Percentiles rank a stretch among this genome's conserved stretches.
Evolutionary conservation across 2,888 invertebrate genomes (phyloP).

Genomic region (Odiellus spinosus): DNA sequence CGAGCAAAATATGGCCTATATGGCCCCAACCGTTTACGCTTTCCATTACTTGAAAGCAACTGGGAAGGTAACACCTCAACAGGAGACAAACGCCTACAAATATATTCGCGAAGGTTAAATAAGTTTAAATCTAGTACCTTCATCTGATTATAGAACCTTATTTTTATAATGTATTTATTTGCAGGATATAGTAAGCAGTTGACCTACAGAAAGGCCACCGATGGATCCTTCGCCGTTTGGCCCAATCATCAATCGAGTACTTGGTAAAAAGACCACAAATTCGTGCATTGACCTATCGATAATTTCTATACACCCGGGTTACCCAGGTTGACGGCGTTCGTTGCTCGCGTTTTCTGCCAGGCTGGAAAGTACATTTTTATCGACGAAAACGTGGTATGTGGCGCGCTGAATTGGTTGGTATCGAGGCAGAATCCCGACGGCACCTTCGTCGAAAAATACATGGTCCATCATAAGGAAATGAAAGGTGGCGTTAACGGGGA

Average conservation of each 20-base stretch:
- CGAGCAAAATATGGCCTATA: conserved; percentile 20
- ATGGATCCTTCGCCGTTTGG: conserved; percentile 19
- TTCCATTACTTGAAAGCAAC: conserved; percentile 16
- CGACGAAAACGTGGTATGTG: conserved; percentile 17
- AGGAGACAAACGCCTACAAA: conserved; percentile 13
- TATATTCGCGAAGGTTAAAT: conserved; percentile 14
- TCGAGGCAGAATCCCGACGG: conserved; percentile 17
- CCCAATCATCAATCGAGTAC: conserved; percentile 11
- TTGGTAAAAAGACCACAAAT: conserved; percentile 16
- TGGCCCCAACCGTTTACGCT: conserved; percentile 20
- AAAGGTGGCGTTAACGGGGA: conserved; percentile 16
- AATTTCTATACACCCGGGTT: not conserved
- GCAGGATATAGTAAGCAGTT: conserved; percentile 16
- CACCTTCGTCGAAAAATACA: conserved; percentile 15
- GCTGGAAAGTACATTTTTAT: conserved; percentile 12
- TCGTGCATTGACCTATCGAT: not conserved
- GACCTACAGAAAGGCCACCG: conserved; percentile 15
- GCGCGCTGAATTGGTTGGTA: conserved; percentile 17
- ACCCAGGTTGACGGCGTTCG: conserved; percentile 21
- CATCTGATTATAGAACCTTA: not conserved
- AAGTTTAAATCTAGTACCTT: not conserved
- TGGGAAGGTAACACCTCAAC: conserved; percentile 12
- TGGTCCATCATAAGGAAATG: conserved; percentile 19
- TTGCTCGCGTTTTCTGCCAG: conserved; percentile 20
- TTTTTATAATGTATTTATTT: not conserved